A percentile compares a stretch with the other conserved stretches of the same genome.
Evolutionary conservation across 1,140 invertebrate species (phyloP).

Genomic region (Trypoxylus dichotomus): DNA sequence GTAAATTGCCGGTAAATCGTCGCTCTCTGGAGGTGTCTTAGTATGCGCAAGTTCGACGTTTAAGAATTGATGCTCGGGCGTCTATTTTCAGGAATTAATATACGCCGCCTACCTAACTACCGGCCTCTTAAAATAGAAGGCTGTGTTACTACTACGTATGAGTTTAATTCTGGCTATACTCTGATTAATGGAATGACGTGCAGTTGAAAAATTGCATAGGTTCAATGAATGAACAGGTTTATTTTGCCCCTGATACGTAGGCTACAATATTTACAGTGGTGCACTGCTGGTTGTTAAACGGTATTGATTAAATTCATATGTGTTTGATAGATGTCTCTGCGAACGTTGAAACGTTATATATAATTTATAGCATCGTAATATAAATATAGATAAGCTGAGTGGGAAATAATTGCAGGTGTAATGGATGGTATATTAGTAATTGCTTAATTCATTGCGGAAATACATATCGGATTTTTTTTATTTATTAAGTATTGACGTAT

Average conservation of each 20-base stretch:
- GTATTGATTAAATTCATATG: not conserved
- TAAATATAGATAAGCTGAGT: too few relatives aligned
- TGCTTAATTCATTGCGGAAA: too few relatives aligned
- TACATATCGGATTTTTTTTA: too few relatives aligned
- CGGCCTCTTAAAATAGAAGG: not conserved
- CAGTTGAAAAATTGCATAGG: not conserved
- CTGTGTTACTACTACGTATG: not conserved
- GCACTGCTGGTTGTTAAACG: not conserved
- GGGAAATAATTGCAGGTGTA: too few relatives aligned
- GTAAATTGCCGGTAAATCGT: not conserved
- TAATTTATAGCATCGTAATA: not conserved
- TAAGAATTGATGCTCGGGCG: not conserved
- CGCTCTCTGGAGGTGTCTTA: not conserved
- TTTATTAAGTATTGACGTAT: too few relatives aligned
- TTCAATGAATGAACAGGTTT: not conserved
- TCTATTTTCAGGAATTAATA: conserved; percentile 1
- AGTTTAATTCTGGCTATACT: not conserved
- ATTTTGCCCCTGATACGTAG: not conserved
- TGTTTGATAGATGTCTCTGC: not conserved
- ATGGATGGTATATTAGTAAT: too few relatives aligned
- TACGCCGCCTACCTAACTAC: not conserved
- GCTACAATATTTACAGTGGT: not conserved
- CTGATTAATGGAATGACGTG: not conserved
- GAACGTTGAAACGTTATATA: not conserved
- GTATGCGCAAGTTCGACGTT: too few relatives aligned